Evolutionary conservation across 1,140 invertebrate species (phyloP).

Genomic region (Battus philenor): DNA sequence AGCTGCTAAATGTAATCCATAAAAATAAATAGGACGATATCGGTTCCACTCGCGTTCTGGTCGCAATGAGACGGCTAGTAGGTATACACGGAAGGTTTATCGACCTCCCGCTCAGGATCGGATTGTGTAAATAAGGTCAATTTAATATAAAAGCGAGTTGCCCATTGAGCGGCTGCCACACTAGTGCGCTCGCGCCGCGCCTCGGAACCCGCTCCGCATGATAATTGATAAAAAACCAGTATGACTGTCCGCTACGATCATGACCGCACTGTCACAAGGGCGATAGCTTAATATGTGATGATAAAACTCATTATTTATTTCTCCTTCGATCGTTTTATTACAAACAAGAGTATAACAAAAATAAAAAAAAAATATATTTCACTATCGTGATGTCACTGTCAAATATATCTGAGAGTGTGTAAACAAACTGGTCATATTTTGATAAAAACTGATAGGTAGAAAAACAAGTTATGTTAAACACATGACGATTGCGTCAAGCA

Average conservation of each 20-base stretch:
- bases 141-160: slow-evolving; percentile 61
- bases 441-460: too few species aligned
- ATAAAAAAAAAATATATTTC: too few species aligned
- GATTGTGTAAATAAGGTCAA: slow-evolving; percentile 68
- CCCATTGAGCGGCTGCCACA: slow-evolving; percentile 45
- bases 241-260: slow-evolving; percentile 28
- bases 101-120: slow-evolving; percentile 61
- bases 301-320: slow-evolving; percentile 17
- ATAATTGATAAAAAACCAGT: slow-evolving; percentile 71
- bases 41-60: slow-evolving; percentile 26
- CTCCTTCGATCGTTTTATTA: too few species aligned
- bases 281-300: slow-evolving; percentile 34
- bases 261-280: slow-evolving; percentile 27
- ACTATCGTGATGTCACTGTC: too few species aligned
- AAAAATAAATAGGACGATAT: slow-evolving; percentile 38
- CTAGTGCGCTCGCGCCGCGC: slow-evolving; percentile 41
- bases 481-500: slow-evolving; percentile 2
- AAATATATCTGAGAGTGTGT: too few species aligned
- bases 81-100: slow-evolving; percentile 49
- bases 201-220: slow-evolving; percentile 43
- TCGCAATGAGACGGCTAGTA: slow-evolving; percentile 31
- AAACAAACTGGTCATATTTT: too few species aligned
- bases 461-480: too few species aligned
- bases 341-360: too few species aligned
- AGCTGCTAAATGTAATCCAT: slow-evolving; percentile 40